Percentiles rank a stretch among this genome's conserved stretches.
Evolutionary conservation across 1,140 invertebrate genomes (phyloP).

Genomic region (Melanaphis sacchari): DNA sequence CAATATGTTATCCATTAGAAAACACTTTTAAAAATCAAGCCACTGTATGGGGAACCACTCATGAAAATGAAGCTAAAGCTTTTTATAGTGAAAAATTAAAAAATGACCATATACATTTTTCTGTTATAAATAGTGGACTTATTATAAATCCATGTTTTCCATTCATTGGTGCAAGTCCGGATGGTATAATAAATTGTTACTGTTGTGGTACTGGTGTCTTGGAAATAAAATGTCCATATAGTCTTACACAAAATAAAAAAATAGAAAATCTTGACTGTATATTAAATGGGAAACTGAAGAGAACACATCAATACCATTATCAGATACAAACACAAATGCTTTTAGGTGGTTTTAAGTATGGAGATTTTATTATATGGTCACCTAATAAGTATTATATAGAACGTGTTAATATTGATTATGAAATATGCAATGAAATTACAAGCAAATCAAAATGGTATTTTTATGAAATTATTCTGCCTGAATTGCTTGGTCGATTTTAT

Average conservation of each 20-base stretch:
- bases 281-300: not conserved
- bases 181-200: constrained; percentile 7
- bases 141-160: constrained; percentile 23
- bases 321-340: constrained; percentile 23
- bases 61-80: constrained; percentile 11
- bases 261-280: not conserved
- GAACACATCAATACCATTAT: not conserved
- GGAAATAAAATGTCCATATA: constrained; percentile 35
- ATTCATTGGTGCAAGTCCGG: constrained; percentile 9
- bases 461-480: constrained; percentile 3
- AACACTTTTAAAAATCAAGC: constrained; percentile 23
- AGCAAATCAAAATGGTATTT: not conserved
- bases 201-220: constrained; percentile 14
- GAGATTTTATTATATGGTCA: constrained; percentile 16
- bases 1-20: constrained; percentile 22
- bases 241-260: not conserved
- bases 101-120: constrained; percentile 21
- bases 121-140: not conserved
- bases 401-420: not conserved
- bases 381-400: constrained; percentile 9
- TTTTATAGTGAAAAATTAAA: constrained; percentile 19
- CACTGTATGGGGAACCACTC: not conserved
- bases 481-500: constrained; percentile 2
- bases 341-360: constrained; percentile 8
- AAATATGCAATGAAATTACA: constrained; percentile 13